Evolutionary conservation across 2,113 vertebrate genomes (phyloP).

Genomic region (Euleptes europaea): DNA sequence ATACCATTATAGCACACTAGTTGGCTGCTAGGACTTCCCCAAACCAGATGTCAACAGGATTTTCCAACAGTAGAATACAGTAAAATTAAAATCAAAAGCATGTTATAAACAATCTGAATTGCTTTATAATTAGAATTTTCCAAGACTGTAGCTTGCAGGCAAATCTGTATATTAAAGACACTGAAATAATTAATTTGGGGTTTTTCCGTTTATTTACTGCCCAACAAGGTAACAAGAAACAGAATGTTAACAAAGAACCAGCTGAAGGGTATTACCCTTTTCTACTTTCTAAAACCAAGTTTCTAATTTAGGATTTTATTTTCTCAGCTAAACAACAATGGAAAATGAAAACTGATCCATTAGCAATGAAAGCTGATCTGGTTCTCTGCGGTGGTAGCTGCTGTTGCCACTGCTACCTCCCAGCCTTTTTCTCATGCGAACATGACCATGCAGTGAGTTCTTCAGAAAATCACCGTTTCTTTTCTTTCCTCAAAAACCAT

Average conservation of each 20-base stretch:
- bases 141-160: conserved; percentile 42
- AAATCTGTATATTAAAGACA: conserved; percentile 58
- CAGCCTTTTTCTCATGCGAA: conserved; percentile 10
- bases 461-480: neutral
- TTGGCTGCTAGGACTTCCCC: conserved; percentile 57
- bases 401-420: neutral
- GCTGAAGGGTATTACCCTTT: conserved; percentile 17
- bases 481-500: neutral
- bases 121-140: conserved; percentile 54
- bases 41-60: conserved; percentile 55
- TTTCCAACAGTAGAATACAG: conserved; percentile 60
- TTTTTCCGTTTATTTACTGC: conserved; percentile 34
- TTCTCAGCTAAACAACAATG: conserved; percentile 7
- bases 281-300: conserved; percentile 28
- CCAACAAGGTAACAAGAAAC: conserved; percentile 35
- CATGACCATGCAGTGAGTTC: neutral
- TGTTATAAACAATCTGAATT: conserved; percentile 53
- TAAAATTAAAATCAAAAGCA: conserved; percentile 66
- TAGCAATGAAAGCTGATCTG: conserved; percentile 1
- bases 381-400: neutral
- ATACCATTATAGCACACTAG: conserved; percentile 38
- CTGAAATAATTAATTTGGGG: conserved; percentile 58
- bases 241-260: conserved; percentile 17
- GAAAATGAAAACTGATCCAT: conserved; percentile 27
- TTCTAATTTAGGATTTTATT: conserved; percentile 30